Evolutionary conservation across 2,113 vertebrate genomes (phyloP), one percentile per base, ranked within the genome.

Genomic region (Upupa epops): DNA sequence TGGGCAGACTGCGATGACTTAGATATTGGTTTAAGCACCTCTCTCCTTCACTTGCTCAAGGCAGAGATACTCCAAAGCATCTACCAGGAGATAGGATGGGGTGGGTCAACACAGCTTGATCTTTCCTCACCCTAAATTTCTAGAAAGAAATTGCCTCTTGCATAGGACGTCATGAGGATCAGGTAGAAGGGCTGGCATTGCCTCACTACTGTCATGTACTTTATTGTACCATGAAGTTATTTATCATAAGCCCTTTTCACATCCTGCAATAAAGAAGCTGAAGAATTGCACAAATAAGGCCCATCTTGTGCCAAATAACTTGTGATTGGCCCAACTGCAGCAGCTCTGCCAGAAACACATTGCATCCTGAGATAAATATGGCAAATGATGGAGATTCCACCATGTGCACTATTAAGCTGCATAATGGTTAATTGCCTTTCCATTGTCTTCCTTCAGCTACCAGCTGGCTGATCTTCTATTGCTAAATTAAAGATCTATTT

Each of bases 401-500:
- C 89, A 88, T 7, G 75, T 86, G 79, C 59, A 83, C 72, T 60
- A 92, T 93, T 86, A 94, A 94, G 72, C 78, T 77, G 64, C 69
- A 83, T 76, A 96, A 94, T 88, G 82, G 87, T 83, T 92, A 95
- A 95, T 91, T 94, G 91, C 85, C 75, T 92, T 94, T 73, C 93
- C 77, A 32, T 64, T 95, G 91, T 94, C 85, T 91, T 95, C 75
- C 75, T 89, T 92, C 87, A 83, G 25, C 73, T 64, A 89, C 88
- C 93, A 95, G 92, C 89, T 96, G 94, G 88, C 87, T 95, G 72
- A 85, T 94, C 79, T 80, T 86, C 36, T 70, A 91, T 56, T 91
- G 56, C 75, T 83, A 89, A 95, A 93, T 94, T 91, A 95, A 96
- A 94, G 91, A 95, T 70, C 48, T 83, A 94, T 92, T 95, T 94